Percentiles rank a stretch among this genome's conserved stretches.
Evolutionary conservation across 2,888 invertebrate species (phyloP).

Genomic region (Ophion obscuratus): DNA sequence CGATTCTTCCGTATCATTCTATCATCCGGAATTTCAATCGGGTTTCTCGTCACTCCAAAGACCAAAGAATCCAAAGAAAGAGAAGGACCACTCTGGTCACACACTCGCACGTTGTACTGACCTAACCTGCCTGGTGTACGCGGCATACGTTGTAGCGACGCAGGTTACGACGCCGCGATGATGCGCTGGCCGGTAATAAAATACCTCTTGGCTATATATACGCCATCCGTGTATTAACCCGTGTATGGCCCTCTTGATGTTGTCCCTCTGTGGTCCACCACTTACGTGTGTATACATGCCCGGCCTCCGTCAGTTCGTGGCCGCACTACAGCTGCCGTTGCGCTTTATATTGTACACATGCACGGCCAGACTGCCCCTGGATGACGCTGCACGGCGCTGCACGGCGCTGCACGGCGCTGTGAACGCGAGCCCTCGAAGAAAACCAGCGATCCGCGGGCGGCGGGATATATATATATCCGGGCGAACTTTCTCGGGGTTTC

Average conservation of each 20-base stretch:
- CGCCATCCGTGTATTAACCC: background rate
- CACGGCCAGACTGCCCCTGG: background rate
- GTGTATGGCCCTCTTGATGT: background rate
- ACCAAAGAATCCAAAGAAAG: too few species aligned
- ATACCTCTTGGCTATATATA: background rate
- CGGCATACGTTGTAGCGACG: constrained; percentile 29
- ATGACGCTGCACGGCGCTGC: too few species aligned
- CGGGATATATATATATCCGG: too few species aligned
- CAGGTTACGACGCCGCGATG: constrained; percentile 7
- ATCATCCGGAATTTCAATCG: constrained; percentile 17
- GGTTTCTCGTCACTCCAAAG: too few species aligned
- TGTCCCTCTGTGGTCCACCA: constrained; percentile 13
- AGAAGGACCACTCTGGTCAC: background rate
- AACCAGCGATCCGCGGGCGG: too few species aligned
- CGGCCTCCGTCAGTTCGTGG: background rate
- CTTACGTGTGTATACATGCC: constrained; percentile 4
- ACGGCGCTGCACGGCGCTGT: too few species aligned
- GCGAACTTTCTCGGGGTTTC: too few species aligned
- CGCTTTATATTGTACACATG: background rate
- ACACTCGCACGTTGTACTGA: constrained; percentile 21
- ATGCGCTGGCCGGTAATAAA: constrained; percentile 30
- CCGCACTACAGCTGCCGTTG: too few species aligned
- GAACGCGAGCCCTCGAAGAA: too few species aligned
- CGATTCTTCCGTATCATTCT: constrained; percentile 25
- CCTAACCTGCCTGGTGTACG: constrained; percentile 21